Evolutionary conservation across 2,888 invertebrate species (phyloP).

Genomic region (Palloptera scutellata): DNA sequence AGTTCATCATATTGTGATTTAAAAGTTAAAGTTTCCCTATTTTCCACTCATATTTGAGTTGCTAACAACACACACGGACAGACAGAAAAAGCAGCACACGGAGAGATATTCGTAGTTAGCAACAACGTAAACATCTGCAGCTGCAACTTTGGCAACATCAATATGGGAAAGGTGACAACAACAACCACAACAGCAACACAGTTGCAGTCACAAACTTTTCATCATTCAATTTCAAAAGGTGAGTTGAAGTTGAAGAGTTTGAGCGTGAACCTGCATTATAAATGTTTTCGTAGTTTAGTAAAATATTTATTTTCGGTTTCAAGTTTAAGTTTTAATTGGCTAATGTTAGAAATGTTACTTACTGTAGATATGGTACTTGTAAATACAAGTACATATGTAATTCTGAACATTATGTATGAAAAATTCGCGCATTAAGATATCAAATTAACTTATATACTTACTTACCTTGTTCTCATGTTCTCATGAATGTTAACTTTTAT

Average conservation of each 20-base stretch:
- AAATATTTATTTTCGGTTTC: background rate
- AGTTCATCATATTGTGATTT: too few species aligned
- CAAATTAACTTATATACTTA: too few species aligned
- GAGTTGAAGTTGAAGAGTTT: conserved; percentile 10
- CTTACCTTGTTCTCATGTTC: background rate
- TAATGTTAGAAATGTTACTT: background rate
- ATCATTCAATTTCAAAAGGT: conserved; percentile 53
- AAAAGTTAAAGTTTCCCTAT: too few species aligned
- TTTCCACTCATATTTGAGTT: background rate
- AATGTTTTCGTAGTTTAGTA: background rate
- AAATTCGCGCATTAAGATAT: background rate
- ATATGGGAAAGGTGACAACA: background rate
- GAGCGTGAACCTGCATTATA: background rate
- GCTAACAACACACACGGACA: background rate
- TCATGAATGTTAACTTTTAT: background rate
- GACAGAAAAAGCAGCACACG: background rate
- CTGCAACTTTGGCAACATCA: conserved; percentile 1
- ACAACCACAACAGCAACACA: conserved; percentile 9
- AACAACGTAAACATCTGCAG: conserved; percentile 7
- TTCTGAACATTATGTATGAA: background rate
- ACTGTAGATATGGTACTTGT: background rate
- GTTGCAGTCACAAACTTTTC: conserved; percentile 53
- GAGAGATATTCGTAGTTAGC: background rate
- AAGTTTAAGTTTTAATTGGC: background rate
- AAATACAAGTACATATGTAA: background rate